Percentiles rank a stretch among this genome's conserved stretches.
phyloP scores from a whole-genome alignment of 1,140 invertebrate genomes.

The Drosophila virilis region DNA sequence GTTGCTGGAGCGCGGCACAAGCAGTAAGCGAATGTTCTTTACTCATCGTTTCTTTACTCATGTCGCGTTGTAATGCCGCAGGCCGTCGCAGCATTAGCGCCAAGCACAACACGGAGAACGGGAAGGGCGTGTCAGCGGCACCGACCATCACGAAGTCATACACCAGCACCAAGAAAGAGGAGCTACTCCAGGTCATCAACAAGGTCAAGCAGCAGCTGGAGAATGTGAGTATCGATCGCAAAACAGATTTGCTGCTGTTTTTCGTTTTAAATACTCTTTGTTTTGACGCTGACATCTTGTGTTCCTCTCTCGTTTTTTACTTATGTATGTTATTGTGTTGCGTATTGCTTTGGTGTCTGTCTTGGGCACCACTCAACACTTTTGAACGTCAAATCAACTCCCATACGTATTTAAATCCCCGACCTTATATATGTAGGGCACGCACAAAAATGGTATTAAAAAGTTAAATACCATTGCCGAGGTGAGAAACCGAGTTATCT shows the following conservation, averaged over 20 bases:
- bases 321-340: slow-evolving; percentile 62
- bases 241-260: neutral
- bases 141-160: slow-evolving; percentile 86
- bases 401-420: slow-evolving; percentile 9
- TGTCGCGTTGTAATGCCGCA: slow-evolving; percentile 14
- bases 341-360: slow-evolving; percentile 69
- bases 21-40: slow-evolving; percentile 55
- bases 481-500: slow-evolving; percentile 65
- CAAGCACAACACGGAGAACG: slow-evolving; percentile 82
- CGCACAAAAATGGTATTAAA: slow-evolving; percentile 76
- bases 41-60: too few relatives aligned
- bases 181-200: slow-evolving; percentile 92
- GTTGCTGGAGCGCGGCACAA: slow-evolving; percentile 83
- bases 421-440: slow-evolving; percentile 60
- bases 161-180: slow-evolving; percentile 90
- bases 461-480: slow-evolving; percentile 78
- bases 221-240: slow-evolving; percentile 88
- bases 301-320: slow-evolving; percentile 35
- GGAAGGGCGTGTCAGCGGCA: slow-evolving; percentile 69
- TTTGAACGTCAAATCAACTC: slow-evolving; percentile 8
- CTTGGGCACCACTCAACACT: slow-evolving; percentile 32
- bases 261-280: slow-evolving; percentile 24
- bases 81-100: slow-evolving; percentile 84
- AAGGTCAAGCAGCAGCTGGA: slow-evolving; percentile 95
- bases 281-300: slow-evolving; percentile 44